Base-by-base conservation (phyloP, 92 coral and sea anemone species). In the Epizoanthus scotinus region DNA sequence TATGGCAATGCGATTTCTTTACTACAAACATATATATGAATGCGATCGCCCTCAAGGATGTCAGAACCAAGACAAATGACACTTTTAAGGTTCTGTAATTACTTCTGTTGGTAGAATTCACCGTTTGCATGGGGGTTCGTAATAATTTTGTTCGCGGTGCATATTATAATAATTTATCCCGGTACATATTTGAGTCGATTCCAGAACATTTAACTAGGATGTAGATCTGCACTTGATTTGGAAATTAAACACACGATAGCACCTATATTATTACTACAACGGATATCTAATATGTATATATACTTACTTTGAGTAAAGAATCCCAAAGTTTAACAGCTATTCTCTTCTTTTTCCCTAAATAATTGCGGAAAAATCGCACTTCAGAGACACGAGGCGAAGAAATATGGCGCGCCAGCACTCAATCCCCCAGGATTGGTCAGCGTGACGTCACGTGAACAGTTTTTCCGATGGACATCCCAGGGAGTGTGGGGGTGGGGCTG, bases 371-470 rank as follows among this genome's bases (percentile, higher is more conserved):
- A 78, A 21, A 40, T 54, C 64, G 47, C 25, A 58, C 14, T 54
- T 42, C 15, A 53, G 50, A 75, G 73, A 92, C 97, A 92, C 97
- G 97, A 90, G 97, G 97, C 87, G 90, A 52, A 83, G 85, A 92
- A 92, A 91, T 89, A 82, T 87, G 90, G 85, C 90, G 91, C 92
- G 94, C 88, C 90, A 70, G 83, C 84, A 52, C 60, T 81, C 81
- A 86, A 72, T 86, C 83, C 85, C 81, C 63, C 78, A 70, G 55
- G 55, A 50, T 82, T 70, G 84, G 93, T 83, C 97, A 92, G 97
- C 97, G 89, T 83, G 56, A 44, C 14, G 24, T 59, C 81, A 75
- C 81, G 81, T 75, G 81, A 38, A 19, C 56, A 75, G 14, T 42
- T 12, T 9, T 7, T 9, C 50, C 3, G 6, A 34, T 34, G 36